Percentiles rank a stretch among this genome's conserved stretches.
Evolutionary conservation across 2,113 vertebrate species (phyloP).

Genomic region (Podarcis muralis): DNA sequence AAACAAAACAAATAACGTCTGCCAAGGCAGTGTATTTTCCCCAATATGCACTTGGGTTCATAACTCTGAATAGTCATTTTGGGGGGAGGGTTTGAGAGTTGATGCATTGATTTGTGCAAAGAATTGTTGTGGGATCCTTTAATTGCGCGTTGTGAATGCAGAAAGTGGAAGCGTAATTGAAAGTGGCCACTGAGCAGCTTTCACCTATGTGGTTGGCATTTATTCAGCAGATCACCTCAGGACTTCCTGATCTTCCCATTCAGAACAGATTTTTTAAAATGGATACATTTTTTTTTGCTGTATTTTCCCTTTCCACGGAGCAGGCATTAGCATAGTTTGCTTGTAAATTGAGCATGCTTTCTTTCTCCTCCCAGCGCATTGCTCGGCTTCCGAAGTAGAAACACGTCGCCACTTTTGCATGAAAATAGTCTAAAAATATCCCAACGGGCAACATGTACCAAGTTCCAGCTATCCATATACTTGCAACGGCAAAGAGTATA

Average conservation of each 20-base stretch:
- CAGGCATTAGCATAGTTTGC: slow-evolving; percentile 52
- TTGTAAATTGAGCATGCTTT: slow-evolving; percentile 57
- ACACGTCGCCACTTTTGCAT: slow-evolving; percentile 9
- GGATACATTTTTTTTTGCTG: not conserved
- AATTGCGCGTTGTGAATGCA: slow-evolving; percentile 58
- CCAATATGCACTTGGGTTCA: slow-evolving; percentile 34
- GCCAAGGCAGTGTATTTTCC: slow-evolving; percentile 41
- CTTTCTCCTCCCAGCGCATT: slow-evolving; percentile 37
- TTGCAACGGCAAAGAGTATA: slow-evolving; percentile 15
- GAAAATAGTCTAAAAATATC: slow-evolving; percentile 13
- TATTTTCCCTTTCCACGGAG: slow-evolving; percentile 25
- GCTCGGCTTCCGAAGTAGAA: slow-evolving; percentile 37
- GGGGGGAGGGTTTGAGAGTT: not conserved
- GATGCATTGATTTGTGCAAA: slow-evolving; percentile 12
- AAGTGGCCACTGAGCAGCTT: slow-evolving; percentile 63
- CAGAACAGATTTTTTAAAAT: slow-evolving; percentile 37
- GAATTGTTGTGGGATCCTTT: slow-evolving; percentile 45
- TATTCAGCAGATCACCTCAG: slow-evolving; percentile 47
- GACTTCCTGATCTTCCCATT: slow-evolving; percentile 53
- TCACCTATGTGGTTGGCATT: slow-evolving; percentile 47
- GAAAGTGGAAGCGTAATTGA: slow-evolving; percentile 63
- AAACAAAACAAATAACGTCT: slow-evolving; percentile 20
- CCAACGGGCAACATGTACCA: slow-evolving; percentile 9
- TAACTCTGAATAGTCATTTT: slow-evolving; percentile 21
- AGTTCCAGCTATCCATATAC: slow-evolving; percentile 38